A percentile compares a stretch with the other conserved stretches of the same genome.
Evolutionary conservation across 2,797 vertebrate genomes (phyloP).

Genomic region (Mus spretus): DNA sequence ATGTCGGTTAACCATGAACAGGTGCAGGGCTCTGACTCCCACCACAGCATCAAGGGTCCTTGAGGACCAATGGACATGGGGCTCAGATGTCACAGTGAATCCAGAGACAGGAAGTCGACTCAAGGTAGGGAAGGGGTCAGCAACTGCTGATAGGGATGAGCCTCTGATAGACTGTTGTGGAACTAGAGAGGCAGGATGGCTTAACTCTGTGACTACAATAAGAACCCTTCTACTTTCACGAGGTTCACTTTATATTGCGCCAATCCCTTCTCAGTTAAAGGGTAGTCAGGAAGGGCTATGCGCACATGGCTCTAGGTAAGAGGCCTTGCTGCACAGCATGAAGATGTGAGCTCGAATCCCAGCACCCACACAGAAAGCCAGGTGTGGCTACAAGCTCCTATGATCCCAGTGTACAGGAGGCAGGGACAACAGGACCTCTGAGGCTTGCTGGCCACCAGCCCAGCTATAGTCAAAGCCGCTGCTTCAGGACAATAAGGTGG

Average conservation of each 20-base stretch:
- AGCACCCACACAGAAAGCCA: background rate
- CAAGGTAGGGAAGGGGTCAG: background rate
- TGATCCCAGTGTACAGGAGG: background rate
- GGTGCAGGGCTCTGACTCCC: background rate
- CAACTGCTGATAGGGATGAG: accelerated
- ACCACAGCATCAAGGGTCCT: accelerated
- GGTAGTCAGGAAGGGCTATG: too few species aligned
- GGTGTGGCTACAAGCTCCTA: background rate
- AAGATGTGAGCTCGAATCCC: background rate
- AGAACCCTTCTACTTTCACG: background rate
- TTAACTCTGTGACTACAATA: background rate
- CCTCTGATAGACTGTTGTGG: background rate
- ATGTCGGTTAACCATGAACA: background rate
- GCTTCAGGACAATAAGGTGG: too few species aligned
- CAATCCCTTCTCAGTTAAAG: background rate
- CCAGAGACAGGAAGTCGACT: background rate
- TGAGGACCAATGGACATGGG: accelerated
- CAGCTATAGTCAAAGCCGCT: background rate
- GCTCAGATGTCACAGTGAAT: background rate
- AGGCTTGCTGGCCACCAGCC: background rate
- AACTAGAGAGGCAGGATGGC: background rate
- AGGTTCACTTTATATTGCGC: background rate
- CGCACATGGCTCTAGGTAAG: background rate
- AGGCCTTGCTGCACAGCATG: background rate
- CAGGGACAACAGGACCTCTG: background rate